phyloP scores from a whole-genome alignment of 2,113 vertebrate species.

The Scartelaos histophorus region DNA sequence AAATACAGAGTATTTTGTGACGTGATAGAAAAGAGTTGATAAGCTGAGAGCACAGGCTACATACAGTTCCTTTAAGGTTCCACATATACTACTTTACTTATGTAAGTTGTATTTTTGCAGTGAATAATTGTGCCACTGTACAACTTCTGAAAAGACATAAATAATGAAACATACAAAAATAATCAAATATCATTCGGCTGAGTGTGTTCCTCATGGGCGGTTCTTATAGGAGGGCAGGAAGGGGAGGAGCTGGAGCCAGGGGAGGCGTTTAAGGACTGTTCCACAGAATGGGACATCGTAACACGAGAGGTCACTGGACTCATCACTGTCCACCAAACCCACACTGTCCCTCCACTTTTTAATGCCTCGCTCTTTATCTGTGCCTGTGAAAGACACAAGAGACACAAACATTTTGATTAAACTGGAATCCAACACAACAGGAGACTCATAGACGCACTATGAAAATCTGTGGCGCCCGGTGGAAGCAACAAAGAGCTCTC shows the following conservation, averaged over 20 bases:
- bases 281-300: conserved; percentile 74
- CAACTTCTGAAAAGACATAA: background rate
- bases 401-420: background rate
- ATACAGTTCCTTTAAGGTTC: too few relatives aligned
- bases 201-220: background rate
- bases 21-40: too few relatives aligned
- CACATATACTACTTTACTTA: too few relatives aligned
- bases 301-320: conserved; percentile 58
- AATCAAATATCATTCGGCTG: background rate
- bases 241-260: conserved; percentile 66
- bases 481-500: too few relatives aligned
- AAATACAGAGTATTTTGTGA: too few relatives aligned
- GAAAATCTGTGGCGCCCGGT: too few relatives aligned
- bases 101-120: too few relatives aligned
- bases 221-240: conserved; percentile 70
- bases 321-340: conserved; percentile 14
- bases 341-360: conserved; percentile 62
- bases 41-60: too few relatives aligned
- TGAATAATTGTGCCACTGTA: background rate
- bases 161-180: too few relatives aligned
- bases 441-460: too few relatives aligned
- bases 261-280: conserved; percentile 45
- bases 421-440: too few relatives aligned
- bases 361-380: conserved; percentile 73
- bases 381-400: conserved; percentile 66